These are phyloP conservation scores for Phaonia tiefii DNA, from an alignment of 2,888 invertebrate species.

Conservation along the genomic window DNA sequence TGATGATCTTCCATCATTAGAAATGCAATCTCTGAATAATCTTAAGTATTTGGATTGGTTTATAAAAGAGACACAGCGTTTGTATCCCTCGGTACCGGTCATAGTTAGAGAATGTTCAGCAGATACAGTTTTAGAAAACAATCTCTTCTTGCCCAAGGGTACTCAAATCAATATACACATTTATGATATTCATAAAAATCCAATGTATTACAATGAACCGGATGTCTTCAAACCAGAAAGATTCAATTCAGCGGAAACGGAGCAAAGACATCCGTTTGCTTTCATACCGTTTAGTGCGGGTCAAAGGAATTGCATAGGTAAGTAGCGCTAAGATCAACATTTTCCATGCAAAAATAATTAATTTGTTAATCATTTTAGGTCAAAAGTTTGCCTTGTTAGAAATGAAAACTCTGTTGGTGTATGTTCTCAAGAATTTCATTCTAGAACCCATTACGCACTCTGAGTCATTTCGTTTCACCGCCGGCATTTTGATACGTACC, in stretches of 20 bases:
- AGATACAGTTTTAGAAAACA: conserved; percentile 73
- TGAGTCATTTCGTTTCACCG: conserved; percentile 60
- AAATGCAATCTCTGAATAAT: conserved; percentile 70
- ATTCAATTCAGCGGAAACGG: conserved; percentile 84
- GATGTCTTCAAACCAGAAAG: conserved; percentile 83
- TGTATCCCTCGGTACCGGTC: conserved; percentile 82
- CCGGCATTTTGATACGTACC: conserved; percentile 67
- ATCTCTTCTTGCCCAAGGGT: conserved; percentile 81
- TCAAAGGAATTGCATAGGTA: conserved; percentile 86
- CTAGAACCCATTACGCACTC: conserved; percentile 68
- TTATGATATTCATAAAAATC: conserved; percentile 84
- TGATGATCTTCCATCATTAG: conserved; percentile 7
- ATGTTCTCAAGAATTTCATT: conserved; percentile 71
- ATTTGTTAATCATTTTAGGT: no score
- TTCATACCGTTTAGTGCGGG: conserved; percentile 87
- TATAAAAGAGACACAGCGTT: conserved; percentile 82
- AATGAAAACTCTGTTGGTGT: conserved; percentile 73
- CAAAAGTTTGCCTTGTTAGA: conserved; percentile 76
- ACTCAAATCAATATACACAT: conserved; percentile 82
- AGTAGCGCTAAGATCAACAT: no score
- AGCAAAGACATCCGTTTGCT: conserved; percentile 83
- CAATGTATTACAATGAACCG: conserved; percentile 84
- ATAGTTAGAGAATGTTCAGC: conserved; percentile 78
- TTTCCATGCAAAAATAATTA: no score
- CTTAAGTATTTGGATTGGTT: conserved; percentile 82